phyloP scores from a whole-genome alignment of 1,140 invertebrate genomes.

The Eubasilissa regina region DNA sequence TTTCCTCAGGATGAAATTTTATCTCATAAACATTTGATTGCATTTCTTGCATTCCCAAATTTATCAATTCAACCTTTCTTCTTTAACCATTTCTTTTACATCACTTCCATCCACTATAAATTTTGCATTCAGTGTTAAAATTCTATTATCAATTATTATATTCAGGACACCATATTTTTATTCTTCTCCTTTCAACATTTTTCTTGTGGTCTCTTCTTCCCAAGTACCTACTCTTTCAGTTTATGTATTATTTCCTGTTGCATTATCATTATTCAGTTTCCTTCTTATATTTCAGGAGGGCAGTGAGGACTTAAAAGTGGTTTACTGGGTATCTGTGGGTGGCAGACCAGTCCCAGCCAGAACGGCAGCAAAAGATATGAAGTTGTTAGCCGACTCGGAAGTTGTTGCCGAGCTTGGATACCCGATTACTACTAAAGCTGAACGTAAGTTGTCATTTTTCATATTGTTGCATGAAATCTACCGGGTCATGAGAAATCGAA shows the following conservation, averaged over 20 bases:
- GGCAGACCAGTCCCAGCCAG: constrained; percentile 83
- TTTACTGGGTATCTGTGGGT: constrained; percentile 85
- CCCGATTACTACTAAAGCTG: constrained; percentile 85
- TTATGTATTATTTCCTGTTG: constrained; percentile 7
- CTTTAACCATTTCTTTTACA: too few relatives aligned
- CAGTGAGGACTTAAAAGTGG: constrained; percentile 59
- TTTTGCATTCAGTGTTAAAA: too few relatives aligned
- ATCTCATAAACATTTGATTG: too few relatives aligned
- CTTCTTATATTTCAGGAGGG: constrained; percentile 47
- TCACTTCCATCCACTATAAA: too few relatives aligned
- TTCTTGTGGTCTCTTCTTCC: too few relatives aligned
- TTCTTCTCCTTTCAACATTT: background rate
- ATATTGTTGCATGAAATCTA: too few relatives aligned
- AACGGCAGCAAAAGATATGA: constrained; percentile 86
- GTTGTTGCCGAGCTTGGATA: constrained; percentile 82
- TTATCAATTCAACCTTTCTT: too few relatives aligned
- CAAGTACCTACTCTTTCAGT: background rate
- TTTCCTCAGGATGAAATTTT: too few relatives aligned
- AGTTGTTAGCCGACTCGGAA: constrained; percentile 81
- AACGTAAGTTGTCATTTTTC: constrained; percentile 74
- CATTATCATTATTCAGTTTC: background rate
- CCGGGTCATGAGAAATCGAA: too few relatives aligned
- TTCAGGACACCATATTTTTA: background rate
- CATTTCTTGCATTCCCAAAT: too few relatives aligned
- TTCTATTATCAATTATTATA: too few relatives aligned